phyloP scores from a whole-genome alignment of 2,113 vertebrate genomes.

The Engystomops pustulosus region DNA sequence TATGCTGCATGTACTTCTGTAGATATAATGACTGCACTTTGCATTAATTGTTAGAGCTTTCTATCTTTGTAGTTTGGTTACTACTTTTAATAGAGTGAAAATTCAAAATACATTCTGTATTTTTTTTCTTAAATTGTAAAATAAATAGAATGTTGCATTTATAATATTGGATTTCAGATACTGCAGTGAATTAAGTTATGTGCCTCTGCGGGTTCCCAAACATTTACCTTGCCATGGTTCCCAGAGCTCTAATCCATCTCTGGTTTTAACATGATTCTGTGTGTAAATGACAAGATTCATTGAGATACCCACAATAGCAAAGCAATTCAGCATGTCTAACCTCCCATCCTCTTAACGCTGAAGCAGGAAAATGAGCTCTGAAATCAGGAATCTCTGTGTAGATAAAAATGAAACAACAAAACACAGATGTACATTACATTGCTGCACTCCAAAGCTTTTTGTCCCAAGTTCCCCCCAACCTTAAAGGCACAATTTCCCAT shows the following conservation, averaged over 20 bases:
- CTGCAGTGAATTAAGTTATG: background rate
- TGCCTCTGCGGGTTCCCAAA: background rate
- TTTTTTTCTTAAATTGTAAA: background rate
- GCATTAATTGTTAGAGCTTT: background rate
- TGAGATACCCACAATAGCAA: conserved; percentile 38
- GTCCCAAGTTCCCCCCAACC: conserved; percentile 46
- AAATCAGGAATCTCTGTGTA: conserved; percentile 59
- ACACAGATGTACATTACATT: conserved; percentile 63
- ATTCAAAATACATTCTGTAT: background rate
- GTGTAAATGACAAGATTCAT: conserved; percentile 34
- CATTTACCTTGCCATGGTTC: conserved; percentile 3
- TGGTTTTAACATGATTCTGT: conserved; percentile 37
- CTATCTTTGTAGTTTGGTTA: background rate
- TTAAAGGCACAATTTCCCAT: conserved; percentile 62
- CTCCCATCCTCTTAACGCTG: conserved; percentile 42
- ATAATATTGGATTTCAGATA: background rate
- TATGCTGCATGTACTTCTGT: too few species aligned
- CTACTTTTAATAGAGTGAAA: background rate
- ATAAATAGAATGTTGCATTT: background rate
- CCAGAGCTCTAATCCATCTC: conserved; percentile 14
- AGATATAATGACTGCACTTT: too few species aligned
- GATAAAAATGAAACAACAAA: conserved; percentile 60
- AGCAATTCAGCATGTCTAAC: conserved; percentile 39
- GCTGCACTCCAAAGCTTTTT: conserved; percentile 60
- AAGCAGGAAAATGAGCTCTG: conserved; percentile 59